These are phyloP conservation scores for Tragelaphus eurycerus DNA, from an alignment of 2,797 vertebrate species.

Conservation along the genomic window DNA sequence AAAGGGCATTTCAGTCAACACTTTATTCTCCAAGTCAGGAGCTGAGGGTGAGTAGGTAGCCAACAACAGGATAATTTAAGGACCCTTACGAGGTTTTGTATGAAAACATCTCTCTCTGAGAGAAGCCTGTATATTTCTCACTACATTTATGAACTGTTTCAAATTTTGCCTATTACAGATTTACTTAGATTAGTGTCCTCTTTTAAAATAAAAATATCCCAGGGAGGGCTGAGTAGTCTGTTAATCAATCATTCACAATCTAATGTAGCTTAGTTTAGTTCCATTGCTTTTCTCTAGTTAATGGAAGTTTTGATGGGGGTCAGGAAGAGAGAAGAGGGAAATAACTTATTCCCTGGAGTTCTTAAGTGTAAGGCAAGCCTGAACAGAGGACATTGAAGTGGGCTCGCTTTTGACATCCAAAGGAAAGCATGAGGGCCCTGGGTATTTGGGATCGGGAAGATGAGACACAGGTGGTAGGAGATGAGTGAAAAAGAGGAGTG, in stretches of 20 bases:
- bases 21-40: slow-evolving; percentile 57
- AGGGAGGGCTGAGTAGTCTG: slow-evolving; percentile 48
- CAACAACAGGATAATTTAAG: slow-evolving; percentile 57
- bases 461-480: neutral
- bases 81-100: slow-evolving; percentile 17
- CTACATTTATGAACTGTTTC: slow-evolving; percentile 22
- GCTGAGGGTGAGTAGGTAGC: slow-evolving; percentile 34
- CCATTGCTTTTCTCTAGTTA: slow-evolving; percentile 60
- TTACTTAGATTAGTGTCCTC: slow-evolving; percentile 35
- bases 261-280: slow-evolving; percentile 55
- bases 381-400: neutral
- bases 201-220: slow-evolving; percentile 54
- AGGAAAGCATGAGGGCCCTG: neutral
- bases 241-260: slow-evolving; percentile 61
- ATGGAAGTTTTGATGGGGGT: slow-evolving; percentile 48
- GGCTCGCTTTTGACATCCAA: neutral
- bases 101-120: slow-evolving; percentile 33
- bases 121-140: slow-evolving; percentile 28
- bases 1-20: slow-evolving; percentile 58
- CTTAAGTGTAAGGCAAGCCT: neutral
- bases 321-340: slow-evolving; percentile 42
- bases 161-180: slow-evolving; percentile 42
- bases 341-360: neutral
- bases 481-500: neutral
- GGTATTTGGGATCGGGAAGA: neutral